Base-by-base conservation (phyloP, 1,140 invertebrate genomes). In the Apis florea region DNA sequence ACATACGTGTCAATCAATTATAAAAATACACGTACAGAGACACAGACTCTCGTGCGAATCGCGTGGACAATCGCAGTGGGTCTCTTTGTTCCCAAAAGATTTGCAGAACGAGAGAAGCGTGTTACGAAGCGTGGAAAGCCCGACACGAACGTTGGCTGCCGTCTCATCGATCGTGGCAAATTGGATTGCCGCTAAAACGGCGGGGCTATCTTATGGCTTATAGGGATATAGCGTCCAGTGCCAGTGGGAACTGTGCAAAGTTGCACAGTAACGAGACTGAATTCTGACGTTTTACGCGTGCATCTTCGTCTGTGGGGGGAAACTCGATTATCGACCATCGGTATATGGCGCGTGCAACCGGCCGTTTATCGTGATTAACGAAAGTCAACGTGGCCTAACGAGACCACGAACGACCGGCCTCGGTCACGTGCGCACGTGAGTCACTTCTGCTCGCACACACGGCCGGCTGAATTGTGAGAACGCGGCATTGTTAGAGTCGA, bases 141-240 rank as follows among this genome's bases (percentile, higher is more conserved):
- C 26, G 63, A 17, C 26, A 68, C 26, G 26, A 82, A 61, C 66
- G 77, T 40, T 61, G 82, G 68, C 71, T 61, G 84, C 61, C 66
- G 72, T 75, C 58, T 49, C 47, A 87, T 87, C 82, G 84, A 87
- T 87, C 85, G 81, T 31, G 40, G 72, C 81, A 87, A 87, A 87
- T 87, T 87, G 82, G 81, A 87, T 87, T 87, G 72, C 68, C 81
- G 84, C 53, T 87, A 80, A 87, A 75, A 87, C 81, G 53, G n/a
- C 24, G 49, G 54, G 72, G 75, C 67, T 79, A 68, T 76, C 81
- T 80, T 80, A 82, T 58, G 63, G 80, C 67, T 73, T 75, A 58
- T 47, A 40, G 76, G 53, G 64, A 66, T 82, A 71, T 75, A 67
- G 83, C 26, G 75, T 68, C 72, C 84, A 85, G 80, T 85, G 76